These are phyloP conservation scores for Theristus sp. DNA, from an alignment of 2,888 invertebrate species.

Conservation along the genomic window DNA sequence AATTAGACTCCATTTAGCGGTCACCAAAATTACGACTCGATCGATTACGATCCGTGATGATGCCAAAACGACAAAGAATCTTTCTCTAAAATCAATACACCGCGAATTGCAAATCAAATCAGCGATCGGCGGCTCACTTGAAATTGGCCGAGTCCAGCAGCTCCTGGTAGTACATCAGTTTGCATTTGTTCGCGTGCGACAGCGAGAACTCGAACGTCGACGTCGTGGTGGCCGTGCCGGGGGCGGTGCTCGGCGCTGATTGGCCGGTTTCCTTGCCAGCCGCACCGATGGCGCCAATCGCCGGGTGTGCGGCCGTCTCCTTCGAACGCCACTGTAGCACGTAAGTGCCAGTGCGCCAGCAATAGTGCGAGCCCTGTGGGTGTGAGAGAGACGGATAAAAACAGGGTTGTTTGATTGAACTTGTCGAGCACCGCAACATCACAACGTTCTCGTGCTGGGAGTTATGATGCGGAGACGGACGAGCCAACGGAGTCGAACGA, in stretches of 20 bases:
- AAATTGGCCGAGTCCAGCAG: conserved; percentile 68
- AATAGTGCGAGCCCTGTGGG: conserved; percentile 43
- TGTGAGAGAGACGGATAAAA: too few relatives aligned
- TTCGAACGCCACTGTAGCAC: conserved; percentile 55
- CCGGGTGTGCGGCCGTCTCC: conserved; percentile 10
- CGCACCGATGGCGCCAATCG: conserved; percentile 9
- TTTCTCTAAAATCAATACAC: too few relatives aligned
- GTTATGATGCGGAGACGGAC: too few relatives aligned
- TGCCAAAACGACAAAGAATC: too few relatives aligned
- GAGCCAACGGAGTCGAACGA: too few relatives aligned
- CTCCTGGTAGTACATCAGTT: conserved; percentile 80
- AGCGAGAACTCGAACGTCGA: conserved; percentile 31
- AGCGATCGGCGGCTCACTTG: conserved; percentile 41
- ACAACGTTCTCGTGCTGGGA: too few relatives aligned
- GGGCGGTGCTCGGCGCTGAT: neutral
- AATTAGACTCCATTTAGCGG: too few relatives aligned
- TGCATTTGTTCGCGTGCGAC: conserved; percentile 46
- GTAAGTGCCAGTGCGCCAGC: conserved; percentile 49
- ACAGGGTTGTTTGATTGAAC: too few relatives aligned
- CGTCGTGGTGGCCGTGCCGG: neutral
- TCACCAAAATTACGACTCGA: too few relatives aligned
- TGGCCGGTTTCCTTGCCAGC: neutral
- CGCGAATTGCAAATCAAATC: neutral
- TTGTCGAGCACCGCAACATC: too few relatives aligned
- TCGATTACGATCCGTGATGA: too few relatives aligned